Conservation (phyloP, 2,113 vertebrate genomes). For the Austrofundulus limnaeus region DNA sequence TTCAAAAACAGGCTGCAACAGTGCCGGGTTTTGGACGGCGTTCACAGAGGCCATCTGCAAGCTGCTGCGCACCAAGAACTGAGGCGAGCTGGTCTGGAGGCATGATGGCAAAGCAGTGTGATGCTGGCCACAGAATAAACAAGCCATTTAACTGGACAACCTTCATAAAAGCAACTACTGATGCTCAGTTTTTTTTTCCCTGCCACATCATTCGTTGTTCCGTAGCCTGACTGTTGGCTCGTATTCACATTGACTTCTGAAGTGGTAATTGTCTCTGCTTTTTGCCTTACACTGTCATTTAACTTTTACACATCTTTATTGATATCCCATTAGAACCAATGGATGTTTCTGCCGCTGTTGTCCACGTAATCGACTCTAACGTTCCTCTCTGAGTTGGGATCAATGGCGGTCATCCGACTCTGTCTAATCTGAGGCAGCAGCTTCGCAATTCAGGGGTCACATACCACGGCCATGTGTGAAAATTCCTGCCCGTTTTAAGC, state of each 20-base stretch:
- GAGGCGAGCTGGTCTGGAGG: conserved; percentile 60
- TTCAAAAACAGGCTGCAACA: conserved; percentile 71
- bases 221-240: conserved; percentile 28
- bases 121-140: conserved; percentile 69
- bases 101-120: conserved; percentile 63
- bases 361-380: conserved; percentile 48
- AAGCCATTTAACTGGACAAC: conserved; percentile 63
- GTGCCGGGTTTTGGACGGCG: conserved; percentile 68
- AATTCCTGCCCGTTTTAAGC: conserved; percentile 55
- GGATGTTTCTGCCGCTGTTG: conserved; percentile 28
- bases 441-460: conserved; percentile 53
- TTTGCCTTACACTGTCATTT: conserved; percentile 61
- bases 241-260: conserved; percentile 60
- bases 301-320: conserved; percentile 53
- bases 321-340: conserved; percentile 48
- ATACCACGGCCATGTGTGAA: conserved; percentile 53
- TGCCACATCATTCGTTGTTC: conserved; percentile 36
- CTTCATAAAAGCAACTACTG: conserved; percentile 60
- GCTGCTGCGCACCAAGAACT: conserved; percentile 62
- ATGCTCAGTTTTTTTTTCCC: conserved; percentile 33
- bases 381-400: conserved; percentile 52
- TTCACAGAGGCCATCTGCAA: conserved; percentile 77
- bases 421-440: conserved; percentile 55
- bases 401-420: conserved; percentile 51
- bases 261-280: conserved; percentile 45